Conservation (phyloP, 2,113 vertebrate genomes). For the Atlantisia rogersi region DNA sequence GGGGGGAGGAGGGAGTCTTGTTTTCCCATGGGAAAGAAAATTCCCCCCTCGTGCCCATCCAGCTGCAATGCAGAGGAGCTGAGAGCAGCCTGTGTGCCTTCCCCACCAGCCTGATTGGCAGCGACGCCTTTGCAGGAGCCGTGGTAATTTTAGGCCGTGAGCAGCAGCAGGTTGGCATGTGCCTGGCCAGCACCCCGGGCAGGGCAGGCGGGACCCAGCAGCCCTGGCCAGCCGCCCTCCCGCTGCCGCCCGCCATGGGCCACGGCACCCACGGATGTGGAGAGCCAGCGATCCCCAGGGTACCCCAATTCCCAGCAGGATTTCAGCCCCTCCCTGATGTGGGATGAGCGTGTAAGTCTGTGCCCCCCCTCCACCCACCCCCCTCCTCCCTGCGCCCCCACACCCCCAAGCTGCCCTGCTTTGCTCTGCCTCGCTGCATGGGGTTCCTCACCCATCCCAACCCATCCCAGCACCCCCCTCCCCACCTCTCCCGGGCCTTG, state of each 20-base stretch:
- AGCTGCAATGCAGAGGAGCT: constrained; percentile 60
- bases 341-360: neutral
- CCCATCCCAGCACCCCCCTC: neutral
- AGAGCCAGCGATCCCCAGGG: neutral
- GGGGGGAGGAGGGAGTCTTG: neutral
- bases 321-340: neutral
- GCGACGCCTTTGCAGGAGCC: neutral
- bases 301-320: neutral
- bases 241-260: neutral
- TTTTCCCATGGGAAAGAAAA: neutral
- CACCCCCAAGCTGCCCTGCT: neutral
- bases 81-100: neutral
- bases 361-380: neutral
- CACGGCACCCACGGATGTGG: neutral
- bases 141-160: neutral
- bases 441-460: neutral
- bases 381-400: neutral
- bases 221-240: neutral
- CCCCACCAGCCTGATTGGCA: neutral
- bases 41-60: neutral
- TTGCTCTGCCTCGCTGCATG: neutral
- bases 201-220: neutral
- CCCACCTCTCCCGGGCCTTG: neutral
- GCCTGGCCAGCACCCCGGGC: neutral
- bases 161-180: constrained; percentile 3